Conservation (phyloP, 2,113 vertebrate genomes). For the Sinocyclocheilus maitianheensis region DNA sequence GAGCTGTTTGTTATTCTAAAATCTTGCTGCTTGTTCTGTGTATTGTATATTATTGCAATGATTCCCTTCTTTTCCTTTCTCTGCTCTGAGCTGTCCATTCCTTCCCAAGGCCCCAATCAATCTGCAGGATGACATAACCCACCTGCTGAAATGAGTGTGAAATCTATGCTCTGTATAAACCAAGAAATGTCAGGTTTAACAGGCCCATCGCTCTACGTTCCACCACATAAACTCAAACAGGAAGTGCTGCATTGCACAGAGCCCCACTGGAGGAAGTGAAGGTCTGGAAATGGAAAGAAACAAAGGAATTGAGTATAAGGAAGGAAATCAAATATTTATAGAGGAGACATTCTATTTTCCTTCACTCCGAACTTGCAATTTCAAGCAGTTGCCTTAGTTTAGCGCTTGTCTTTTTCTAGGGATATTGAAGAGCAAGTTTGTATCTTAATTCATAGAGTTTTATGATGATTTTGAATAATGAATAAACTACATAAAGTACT, state of each 20-base stretch:
- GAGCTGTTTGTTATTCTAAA: conserved; percentile 24
- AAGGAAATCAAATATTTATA: conserved; percentile 14
- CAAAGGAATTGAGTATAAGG: conserved; percentile 12
- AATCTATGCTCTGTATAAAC: neutral
- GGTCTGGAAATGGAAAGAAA: conserved; percentile 14
- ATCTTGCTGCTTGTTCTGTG: neutral
- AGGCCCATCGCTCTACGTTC: neutral
- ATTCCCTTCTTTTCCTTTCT: conserved; percentile 17
- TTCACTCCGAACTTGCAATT: neutral
- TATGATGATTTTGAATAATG: neutral
- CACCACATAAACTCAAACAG: conserved; percentile 26
- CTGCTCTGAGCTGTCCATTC: neutral
- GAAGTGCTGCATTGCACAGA: conserved; percentile 16
- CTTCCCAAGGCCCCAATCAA: neutral
- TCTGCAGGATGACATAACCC: neutral
- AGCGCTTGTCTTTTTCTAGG: neutral
- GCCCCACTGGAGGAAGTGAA: conserved; percentile 16
- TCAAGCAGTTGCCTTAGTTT: neutral
- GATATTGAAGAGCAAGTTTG: neutral
- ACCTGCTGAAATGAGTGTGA: conserved; percentile 16
- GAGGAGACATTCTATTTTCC: neutral
- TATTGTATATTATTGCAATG: conserved; percentile 4
- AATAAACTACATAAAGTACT: too few species aligned
- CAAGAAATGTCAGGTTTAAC: neutral
- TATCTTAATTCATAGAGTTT: too few species aligned